phyloP scores from a whole-genome alignment of 2,888 invertebrate genomes.

The Magallana nippona region DNA sequence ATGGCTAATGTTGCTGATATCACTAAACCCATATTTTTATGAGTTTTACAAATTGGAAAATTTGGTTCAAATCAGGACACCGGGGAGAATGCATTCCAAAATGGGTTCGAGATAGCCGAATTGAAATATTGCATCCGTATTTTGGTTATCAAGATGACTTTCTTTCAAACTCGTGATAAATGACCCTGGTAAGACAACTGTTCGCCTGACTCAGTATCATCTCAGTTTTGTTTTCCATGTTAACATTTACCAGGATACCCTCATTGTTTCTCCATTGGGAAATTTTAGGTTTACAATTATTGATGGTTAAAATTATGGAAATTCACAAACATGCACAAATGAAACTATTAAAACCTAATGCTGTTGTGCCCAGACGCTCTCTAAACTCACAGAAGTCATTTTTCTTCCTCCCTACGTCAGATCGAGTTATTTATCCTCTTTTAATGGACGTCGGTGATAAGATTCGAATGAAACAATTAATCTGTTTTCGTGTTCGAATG shows the following conservation, averaged over 20 bases:
- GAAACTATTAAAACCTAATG: no score
- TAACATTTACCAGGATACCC: neutral
- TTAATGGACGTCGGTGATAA: no score
- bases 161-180: conserved; percentile 14
- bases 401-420: no score
- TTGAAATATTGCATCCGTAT: neutral
- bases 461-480: no score
- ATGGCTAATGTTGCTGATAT: no score
- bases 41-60: neutral
- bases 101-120: neutral
- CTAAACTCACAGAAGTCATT: no score
- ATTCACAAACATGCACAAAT: neutral
- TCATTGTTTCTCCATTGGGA: neutral
- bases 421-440: no score
- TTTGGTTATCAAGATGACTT: conserved; percentile 1
- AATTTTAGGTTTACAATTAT: neutral
- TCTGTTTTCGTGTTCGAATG: no score
- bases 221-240: neutral
- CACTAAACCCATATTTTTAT: neutral
- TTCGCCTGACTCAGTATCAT: conserved; percentile 2
- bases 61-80: neutral
- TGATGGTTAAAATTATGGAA: conserved; percentile 4
- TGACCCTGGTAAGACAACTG: neutral
- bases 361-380: no score
- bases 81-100: neutral